Percentiles rank a stretch among this genome's conserved stretches.
Conservation (phyloP, 1,140 invertebrate genomes). For the Rhagoletis zephyria region DNA sequence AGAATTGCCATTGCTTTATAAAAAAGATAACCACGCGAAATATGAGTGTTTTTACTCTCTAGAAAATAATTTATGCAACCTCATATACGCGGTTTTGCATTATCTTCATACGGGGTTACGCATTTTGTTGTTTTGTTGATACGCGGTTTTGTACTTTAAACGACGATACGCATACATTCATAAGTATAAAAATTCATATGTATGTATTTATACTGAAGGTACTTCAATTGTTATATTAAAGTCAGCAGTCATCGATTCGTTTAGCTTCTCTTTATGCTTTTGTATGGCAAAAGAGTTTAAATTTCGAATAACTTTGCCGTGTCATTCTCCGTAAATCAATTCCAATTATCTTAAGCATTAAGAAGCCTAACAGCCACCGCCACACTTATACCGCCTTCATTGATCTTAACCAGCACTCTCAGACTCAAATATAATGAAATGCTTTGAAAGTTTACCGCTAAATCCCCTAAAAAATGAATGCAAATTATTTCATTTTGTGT, state of each 20-base stretch:
- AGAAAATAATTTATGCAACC: too few relatives aligned
- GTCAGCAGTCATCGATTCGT: constrained; percentile 1
- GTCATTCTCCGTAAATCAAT: constrained; percentile 5
- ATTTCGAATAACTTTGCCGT: background rate
- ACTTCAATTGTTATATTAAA: background rate
- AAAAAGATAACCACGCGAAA: too few relatives aligned
- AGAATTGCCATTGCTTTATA: too few relatives aligned
- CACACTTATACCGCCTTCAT: background rate
- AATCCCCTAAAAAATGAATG: background rate
- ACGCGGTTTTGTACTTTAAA: too few relatives aligned
- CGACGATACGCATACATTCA: too few relatives aligned
- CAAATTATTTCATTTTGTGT: background rate
- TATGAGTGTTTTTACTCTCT: too few relatives aligned
- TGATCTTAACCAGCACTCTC: background rate
- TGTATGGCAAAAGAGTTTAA: background rate
- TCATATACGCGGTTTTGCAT: too few relatives aligned
- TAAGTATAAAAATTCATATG: too few relatives aligned
- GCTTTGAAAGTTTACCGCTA: too few relatives aligned
- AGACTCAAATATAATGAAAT: too few relatives aligned
- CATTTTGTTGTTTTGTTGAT: too few relatives aligned
- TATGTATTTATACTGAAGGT: background rate
- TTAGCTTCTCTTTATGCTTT: background rate
- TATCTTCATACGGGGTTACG: too few relatives aligned
- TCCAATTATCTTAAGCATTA: background rate
- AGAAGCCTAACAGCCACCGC: background rate